These are phyloP conservation scores for Chamaetylas fuelleborni DNA, from an alignment of 2,113 vertebrate genomes.

Conservation along the genomic window DNA sequence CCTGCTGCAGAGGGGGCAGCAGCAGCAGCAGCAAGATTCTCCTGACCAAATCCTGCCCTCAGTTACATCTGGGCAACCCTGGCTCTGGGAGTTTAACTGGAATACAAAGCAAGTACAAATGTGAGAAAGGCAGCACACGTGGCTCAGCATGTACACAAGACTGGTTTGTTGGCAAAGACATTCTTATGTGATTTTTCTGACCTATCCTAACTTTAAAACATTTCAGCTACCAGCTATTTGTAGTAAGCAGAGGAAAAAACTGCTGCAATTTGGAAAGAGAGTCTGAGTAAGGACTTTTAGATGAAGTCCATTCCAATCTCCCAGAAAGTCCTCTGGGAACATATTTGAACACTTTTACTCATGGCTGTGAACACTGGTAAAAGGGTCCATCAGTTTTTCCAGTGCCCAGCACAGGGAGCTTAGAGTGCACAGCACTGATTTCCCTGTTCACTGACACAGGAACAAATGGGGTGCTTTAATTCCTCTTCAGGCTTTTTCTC, in stretches of 20 bases:
- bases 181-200: background rate
- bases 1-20: rapidly evolving
- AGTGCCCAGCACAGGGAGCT: background rate
- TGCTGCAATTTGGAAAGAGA: background rate
- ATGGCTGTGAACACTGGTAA: background rate
- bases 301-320: background rate
- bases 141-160: background rate
- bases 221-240: background rate
- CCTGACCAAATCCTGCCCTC: background rate
- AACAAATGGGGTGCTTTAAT: background rate
- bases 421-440: rapidly evolving
- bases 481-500: background rate
- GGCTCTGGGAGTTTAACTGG: background rate
- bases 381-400: background rate
- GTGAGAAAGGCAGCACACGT: background rate
- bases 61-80: background rate
- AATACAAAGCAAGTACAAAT: background rate
- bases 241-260: background rate
- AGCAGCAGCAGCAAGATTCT: background rate
- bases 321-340: background rate
- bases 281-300: background rate
- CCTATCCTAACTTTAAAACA: background rate
- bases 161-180: background rate
- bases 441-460: background rate
- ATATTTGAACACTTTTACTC: background rate